Base-by-base conservation (phyloP, 2,888 invertebrate genomes). In the Cheilosia urbana region DNA sequence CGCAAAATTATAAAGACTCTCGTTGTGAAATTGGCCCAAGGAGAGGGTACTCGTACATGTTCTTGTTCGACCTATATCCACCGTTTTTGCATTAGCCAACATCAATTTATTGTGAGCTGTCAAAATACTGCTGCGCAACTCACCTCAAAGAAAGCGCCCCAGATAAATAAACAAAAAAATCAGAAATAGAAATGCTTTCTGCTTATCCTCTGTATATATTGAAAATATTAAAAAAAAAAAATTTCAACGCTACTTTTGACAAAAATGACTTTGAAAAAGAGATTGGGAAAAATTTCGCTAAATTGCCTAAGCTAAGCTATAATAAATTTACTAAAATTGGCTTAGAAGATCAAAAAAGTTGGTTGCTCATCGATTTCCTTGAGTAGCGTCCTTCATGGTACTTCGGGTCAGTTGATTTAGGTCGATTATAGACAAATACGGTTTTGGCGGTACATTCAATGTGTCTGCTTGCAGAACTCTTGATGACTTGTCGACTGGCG, bases 391-490 rank as follows among this genome's bases (percentile, higher is more conserved):
- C 24, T 72, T 76, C 85, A 85, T 85, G 4, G 94, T 94, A 42
- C 94, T 94, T 66, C 94, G 93, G 6, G 95, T 95, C 89, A 95
- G 93, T 91, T 94, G 93, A 93, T 95, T 96, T 90, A 96, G 94
- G 93, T 96, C 95, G 87, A 96, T 95, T 88, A 96, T 95, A 30
- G 95, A 94, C 83, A 96, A 93, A 89, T 94, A 94, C n/a, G 95
- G 95, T 89, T 94, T 93, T 6, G 94, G 93, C 27, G 93, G 92
- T 47, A 93, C 91, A 72, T 93, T 92, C 21, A 93, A 37, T 1
- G 90, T 90, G 55, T 88, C 88, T 6, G 58, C 21, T 40, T 78
- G 81, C n/a, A 34, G 27, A 13, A 37, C 21, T 49, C 37, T 69
- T 13, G 87, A 66, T 60, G 88, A 66, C 60, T 87, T 87, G 34